Evolutionary conservation across 2,888 invertebrate genomes (phyloP).

Genomic region (Erebia palarica): DNA sequence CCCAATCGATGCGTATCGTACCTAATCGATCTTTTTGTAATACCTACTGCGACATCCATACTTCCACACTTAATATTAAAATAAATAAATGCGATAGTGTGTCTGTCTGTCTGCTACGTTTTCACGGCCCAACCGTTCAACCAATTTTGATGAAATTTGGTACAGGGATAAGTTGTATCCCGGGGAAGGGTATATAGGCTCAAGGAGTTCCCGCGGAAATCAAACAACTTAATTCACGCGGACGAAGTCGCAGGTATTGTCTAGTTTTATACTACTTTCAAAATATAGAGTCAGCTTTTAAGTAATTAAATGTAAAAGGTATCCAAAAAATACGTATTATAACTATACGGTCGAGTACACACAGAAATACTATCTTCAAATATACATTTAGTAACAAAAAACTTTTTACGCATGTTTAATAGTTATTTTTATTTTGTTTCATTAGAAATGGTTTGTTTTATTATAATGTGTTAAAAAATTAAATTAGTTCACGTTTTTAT

Average conservation of each 20-base stretch:
- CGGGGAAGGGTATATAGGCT: no score
- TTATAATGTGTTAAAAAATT: slow-evolving; percentile 17
- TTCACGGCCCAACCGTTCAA: no score
- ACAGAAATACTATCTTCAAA: slow-evolving; percentile 20
- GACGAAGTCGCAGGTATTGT: neutral
- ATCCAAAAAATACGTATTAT: slow-evolving; percentile 55
- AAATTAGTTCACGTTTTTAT: slow-evolving; percentile 23
- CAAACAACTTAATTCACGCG: no score
- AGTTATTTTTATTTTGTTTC: slow-evolving; percentile 26
- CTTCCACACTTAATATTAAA: no score
- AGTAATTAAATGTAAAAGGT: slow-evolving; percentile 57
- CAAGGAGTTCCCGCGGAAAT: no score
- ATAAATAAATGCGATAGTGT: no score
- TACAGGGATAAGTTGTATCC: no score
- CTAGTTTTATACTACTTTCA: slow-evolving; percentile 5
- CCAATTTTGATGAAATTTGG: no score
- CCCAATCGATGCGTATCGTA: neutral
- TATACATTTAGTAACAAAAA: slow-evolving; percentile 27
- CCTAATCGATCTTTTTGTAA: no score
- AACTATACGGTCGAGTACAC: slow-evolving; percentile 63
- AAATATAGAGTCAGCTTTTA: slow-evolving; percentile 46
- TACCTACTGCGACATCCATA: no score
- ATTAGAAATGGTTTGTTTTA: slow-evolving; percentile 14
- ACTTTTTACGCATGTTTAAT: slow-evolving; percentile 25
- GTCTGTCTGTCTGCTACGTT: no score